Conservation (phyloP, 2,113 vertebrate genomes). For the Pygoscelis antarcticus region DNA sequence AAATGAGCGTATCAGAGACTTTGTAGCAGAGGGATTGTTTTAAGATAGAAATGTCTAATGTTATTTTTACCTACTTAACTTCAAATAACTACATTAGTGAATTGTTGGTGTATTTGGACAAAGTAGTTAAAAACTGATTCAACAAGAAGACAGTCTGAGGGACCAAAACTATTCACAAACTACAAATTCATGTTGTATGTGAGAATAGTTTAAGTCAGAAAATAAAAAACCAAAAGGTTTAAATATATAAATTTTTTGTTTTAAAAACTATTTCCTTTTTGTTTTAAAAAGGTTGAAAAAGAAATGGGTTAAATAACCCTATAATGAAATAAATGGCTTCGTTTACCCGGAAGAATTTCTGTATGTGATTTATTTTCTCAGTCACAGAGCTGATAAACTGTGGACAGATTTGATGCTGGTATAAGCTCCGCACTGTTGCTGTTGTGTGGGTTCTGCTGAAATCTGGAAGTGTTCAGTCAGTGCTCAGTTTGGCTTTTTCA, state of each 20-base stretch:
- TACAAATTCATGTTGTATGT: neutral
- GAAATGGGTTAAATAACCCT: conserved; percentile 24
- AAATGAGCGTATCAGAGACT: neutral
- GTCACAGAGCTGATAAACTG: neutral
- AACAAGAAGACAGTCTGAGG: neutral
- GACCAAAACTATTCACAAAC: conserved; percentile 27
- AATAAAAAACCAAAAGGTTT: neutral
- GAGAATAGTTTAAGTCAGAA: conserved; percentile 6
- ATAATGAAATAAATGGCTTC: neutral
- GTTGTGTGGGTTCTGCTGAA: neutral
- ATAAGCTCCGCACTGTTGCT: neutral
- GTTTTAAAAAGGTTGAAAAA: conserved; percentile 42
- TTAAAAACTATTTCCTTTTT: conserved; percentile 34
- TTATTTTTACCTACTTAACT: conserved; percentile 4
- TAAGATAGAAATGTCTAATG: neutral
- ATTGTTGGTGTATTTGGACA: neutral
- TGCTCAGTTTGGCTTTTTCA: neutral
- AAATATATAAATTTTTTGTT: neutral
- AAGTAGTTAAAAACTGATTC: neutral
- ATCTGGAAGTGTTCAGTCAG: neutral
- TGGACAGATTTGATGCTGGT: neutral
- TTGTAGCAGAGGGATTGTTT: neutral
- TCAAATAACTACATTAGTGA: neutral
- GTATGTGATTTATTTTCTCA: neutral
- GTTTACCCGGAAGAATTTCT: neutral